phyloP scores from a whole-genome alignment of 92 coral and sea anemone species.

The Porites rus region DNA sequence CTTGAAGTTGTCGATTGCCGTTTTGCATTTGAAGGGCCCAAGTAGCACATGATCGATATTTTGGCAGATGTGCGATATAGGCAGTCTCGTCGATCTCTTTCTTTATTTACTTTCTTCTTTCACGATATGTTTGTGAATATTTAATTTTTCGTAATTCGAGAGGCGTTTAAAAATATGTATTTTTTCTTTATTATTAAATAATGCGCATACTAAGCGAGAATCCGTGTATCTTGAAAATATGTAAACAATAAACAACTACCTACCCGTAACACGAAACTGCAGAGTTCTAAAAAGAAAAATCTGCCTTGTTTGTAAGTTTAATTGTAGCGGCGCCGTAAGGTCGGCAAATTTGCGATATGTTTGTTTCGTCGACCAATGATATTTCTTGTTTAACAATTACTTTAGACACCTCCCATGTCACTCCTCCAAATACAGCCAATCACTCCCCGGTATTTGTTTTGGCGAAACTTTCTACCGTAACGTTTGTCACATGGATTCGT shows the following conservation, averaged over 20 bases:
- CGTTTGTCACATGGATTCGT: constrained; percentile 39
- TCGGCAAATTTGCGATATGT: constrained; percentile 40
- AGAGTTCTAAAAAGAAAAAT: constrained; percentile 13
- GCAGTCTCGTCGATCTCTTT: constrained; percentile 4
- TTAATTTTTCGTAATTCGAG: neutral
- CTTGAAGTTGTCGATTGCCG: neutral
- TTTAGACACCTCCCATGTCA: constrained; percentile 50
- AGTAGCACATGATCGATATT: neutral
- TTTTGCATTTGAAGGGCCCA: neutral
- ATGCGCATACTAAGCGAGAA: neutral
- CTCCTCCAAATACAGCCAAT: constrained; percentile 14
- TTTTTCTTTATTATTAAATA: neutral
- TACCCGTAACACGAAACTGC: constrained; percentile 8
- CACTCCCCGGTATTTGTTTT: constrained; percentile 11
- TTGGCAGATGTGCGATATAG: constrained; percentile 5
- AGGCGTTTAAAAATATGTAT: neutral
- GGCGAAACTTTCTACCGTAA: constrained; percentile 1
- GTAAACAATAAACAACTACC: neutral
- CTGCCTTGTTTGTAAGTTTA: constrained; percentile 26
- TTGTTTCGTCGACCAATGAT: constrained; percentile 61
- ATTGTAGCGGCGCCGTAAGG: constrained; percentile 68
- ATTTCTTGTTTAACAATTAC: neutral
- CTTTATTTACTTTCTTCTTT: neutral
- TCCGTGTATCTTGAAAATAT: neutral
- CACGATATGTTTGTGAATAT: neutral